Evolutionary conservation across 2,797 vertebrate genomes (phyloP), one percentile per base, ranked within the genome.

Genomic region (Botia almorhae): DNA sequence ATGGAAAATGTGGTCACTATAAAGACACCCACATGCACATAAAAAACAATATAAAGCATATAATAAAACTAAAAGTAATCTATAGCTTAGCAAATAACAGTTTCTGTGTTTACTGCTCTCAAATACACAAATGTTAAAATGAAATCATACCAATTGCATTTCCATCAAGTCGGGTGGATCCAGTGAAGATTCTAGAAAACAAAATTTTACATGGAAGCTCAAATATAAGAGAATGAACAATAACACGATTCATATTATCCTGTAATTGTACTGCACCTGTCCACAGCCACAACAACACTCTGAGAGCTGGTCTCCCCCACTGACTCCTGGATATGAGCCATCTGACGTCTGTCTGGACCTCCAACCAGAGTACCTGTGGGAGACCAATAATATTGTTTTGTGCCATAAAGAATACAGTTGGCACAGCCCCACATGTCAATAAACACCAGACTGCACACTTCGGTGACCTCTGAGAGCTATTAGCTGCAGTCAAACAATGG

Each of bases 271-370:
- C 29, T 21, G 88, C 89, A 98, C 97, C 97, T 94, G 93, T 99
- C 97, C 2, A 99, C 97, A 76, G 97, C 97, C 5, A 99, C 97
- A 8, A 99, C 97, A 48, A 98, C 97, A 17, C 97, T 99, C 92
- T 99, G 97, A 0, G 97, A 99, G 87, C 97, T 99, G 86, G 97
- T 99, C 90, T 99, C 97, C 63, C 97, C 97, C 6, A 98, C 97
- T 0, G 97, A 99, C 88, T 99, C 97, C 88, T 98, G 97, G 89
- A 99, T 94, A 86, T 96, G 97, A 46, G 95, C 96, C 93, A 98
- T 97, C 82, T 98, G 96, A 81, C 95, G 94, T 87, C 91, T 96
- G 88, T 98, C 97, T 89, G 95, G 96, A 81, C 95, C 95, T 17
- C 96, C 96, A 84, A 99, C 97, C 0, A 98, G 88, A 78, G 92